phyloP scores from a whole-genome alignment of 2,113 vertebrate species.

The Thermophis baileyi region DNA sequence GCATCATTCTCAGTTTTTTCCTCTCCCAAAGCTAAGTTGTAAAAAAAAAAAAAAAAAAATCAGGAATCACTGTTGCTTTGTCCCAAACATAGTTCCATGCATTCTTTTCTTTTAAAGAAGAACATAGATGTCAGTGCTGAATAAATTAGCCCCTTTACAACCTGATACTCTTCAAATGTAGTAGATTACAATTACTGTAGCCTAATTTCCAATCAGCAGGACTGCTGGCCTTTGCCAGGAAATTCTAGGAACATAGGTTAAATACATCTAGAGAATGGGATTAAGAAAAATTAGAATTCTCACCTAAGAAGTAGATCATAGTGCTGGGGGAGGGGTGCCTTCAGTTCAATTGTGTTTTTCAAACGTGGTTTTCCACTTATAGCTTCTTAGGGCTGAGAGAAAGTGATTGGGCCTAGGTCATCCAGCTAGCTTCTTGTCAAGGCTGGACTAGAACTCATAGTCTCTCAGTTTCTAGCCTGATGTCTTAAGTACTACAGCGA shows the following conservation, averaged over 20 bases:
- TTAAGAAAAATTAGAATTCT: not conserved
- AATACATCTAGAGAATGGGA: not conserved
- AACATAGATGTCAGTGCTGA: not conserved
- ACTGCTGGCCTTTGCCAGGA: not conserved
- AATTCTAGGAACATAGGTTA: not conserved
- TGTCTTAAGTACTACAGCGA: not conserved
- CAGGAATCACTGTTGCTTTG: not conserved
- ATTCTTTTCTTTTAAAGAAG: not conserved
- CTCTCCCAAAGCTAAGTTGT: not conserved
- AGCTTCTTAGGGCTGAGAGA: not conserved
- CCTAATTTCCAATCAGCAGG: not conserved
- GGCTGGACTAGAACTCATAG: not conserved
- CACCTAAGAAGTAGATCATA: not conserved
- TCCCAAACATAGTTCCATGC: not conserved
- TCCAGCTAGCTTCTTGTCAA: not conserved
- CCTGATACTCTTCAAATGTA: not conserved
- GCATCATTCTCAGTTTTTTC: not conserved
- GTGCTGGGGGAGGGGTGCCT: not conserved
- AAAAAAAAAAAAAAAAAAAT: not conserved
- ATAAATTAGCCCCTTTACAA: not conserved
- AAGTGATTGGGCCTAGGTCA: not conserved
- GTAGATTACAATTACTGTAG: not conserved
- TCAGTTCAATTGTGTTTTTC: not conserved
- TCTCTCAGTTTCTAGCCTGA: not conserved
- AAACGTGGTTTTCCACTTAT: not conserved